Base-by-base conservation (phyloP, 2,888 invertebrate genomes). In the Macrophya alboannulata region DNA sequence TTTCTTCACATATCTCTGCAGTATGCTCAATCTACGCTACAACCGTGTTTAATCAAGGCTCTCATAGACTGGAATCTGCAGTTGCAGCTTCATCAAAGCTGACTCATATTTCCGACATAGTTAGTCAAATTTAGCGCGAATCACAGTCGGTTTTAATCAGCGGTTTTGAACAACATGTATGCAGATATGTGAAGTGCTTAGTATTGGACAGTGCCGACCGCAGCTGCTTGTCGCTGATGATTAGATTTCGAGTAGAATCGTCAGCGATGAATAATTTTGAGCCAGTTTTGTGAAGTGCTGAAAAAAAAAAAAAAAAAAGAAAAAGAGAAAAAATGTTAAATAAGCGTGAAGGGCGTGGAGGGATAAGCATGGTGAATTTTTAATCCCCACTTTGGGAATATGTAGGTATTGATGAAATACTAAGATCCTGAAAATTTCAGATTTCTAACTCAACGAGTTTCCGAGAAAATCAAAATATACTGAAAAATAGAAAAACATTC, bases 91-190 rank as follows among this genome's bases (percentile, higher is more conserved):
- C 4, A 21, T 74, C 72, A 21, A 45, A 45, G 72, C 72, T 45
- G 1, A n/a, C 43, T n/a, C 21, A 45, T 74, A 74, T 45, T 74
- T 74, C 72, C 43, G n/a, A 8, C 72, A 21, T 74, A 45, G 45
- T 74, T 74, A 74, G 72, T 25, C 31, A 17, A 43, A 74, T 74
- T 25, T 45, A n/a, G 10, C 21, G 21, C 21, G 45, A 15, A 74
- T 45, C 72, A 74, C 72, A 74, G 12, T n/a, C 72, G 72, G 21
- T 74, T 74, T 74, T 74, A 74, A 74, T 74, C 72, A 74, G 43
- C 45, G 72, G 72, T 74, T 40, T 21, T 45, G 45, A 74, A 74
- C 72, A 21, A 74, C n/a, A 40, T 40, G 43, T 21, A 45, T 10
- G 72, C 45, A 45, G 72, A 21, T 45, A 45, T 45, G n/a, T 74